Evolutionary conservation across 2,113 vertebrate genomes (phyloP).

Genomic region (Aythya baeri): DNA sequence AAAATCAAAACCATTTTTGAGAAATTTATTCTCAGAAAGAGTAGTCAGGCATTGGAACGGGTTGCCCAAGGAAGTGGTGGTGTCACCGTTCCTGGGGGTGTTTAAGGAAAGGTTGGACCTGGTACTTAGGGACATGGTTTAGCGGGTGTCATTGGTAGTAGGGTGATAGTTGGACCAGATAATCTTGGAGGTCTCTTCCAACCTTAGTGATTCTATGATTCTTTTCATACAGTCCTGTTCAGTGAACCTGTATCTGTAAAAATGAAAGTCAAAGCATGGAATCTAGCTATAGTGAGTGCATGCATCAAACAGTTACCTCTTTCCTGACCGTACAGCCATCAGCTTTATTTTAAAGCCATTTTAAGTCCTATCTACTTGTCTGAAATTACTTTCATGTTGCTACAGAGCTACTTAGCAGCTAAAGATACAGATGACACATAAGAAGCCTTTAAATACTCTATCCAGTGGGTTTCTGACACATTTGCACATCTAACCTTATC

Average conservation of each 20-base stretch:
- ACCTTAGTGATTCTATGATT: too few species aligned
- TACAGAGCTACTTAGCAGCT: neutral
- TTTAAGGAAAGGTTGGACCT: too few species aligned
- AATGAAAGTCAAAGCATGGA: neutral
- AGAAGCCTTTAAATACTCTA: neutral
- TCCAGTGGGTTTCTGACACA: neutral
- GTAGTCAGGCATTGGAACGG: too few species aligned
- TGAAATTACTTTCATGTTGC: neutral
- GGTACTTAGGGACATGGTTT: too few species aligned
- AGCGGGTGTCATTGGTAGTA: too few species aligned
- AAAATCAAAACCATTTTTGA: neutral
- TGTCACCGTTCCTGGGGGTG: too few species aligned
- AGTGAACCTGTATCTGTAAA: neutral
- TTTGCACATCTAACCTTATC: rapidly evolving
- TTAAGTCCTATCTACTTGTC: neutral
- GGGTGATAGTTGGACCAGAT: too few species aligned
- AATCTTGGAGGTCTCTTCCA: too few species aligned
- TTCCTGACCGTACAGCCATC: neutral
- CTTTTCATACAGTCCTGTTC: neutral
- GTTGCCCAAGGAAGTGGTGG: too few species aligned
- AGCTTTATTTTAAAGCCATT: neutral
- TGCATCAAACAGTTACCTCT: neutral
- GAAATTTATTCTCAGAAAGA: too few species aligned
- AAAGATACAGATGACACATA: neutral
- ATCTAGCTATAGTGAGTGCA: neutral